phyloP scores from a whole-genome alignment of 1,140 invertebrate genomes.

The Drosophila bipectinata region DNA sequence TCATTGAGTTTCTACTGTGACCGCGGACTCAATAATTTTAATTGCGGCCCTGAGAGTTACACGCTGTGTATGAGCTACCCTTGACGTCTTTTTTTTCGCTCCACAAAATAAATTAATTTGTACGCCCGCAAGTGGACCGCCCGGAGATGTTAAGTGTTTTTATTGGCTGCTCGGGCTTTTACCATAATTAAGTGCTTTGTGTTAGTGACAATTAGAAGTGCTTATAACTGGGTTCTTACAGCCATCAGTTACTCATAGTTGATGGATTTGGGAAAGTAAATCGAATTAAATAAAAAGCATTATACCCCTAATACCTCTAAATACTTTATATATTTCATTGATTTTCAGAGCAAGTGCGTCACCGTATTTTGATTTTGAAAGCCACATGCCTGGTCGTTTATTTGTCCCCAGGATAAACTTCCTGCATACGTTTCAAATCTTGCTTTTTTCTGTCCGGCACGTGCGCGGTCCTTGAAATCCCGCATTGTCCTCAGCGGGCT shows the following conservation, averaged over 20 bases:
- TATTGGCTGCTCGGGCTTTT: slow-evolving; percentile 58
- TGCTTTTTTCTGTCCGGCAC: background rate
- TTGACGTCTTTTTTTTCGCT: slow-evolving; percentile 4
- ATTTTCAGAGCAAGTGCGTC: background rate
- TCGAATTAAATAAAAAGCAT: background rate
- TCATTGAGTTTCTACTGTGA: slow-evolving; percentile 26
- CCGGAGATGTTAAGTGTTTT: slow-evolving; percentile 53
- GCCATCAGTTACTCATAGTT: background rate
- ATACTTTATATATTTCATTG: background rate
- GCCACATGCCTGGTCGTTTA: background rate
- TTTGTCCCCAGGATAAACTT: background rate
- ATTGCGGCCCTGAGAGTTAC: slow-evolving; percentile 38
- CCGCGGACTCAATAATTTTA: slow-evolving; percentile 67
- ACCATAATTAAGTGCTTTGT: slow-evolving; percentile 67
- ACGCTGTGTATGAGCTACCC: slow-evolving; percentile 13
- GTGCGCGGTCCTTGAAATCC: background rate
- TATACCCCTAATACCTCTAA: too few relatives aligned
- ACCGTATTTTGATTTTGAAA: background rate
- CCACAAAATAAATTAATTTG: slow-evolving; percentile 63
- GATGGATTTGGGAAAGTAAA: background rate
- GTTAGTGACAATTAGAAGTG: slow-evolving; percentile 71
- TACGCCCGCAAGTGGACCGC: slow-evolving; percentile 40
- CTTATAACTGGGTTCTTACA: slow-evolving; percentile 51
- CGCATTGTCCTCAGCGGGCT: slow-evolving; percentile 23
- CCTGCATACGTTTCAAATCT: background rate